Conservation (phyloP, 2,797 vertebrate species). For the Amazona ochrocephala region DNA sequence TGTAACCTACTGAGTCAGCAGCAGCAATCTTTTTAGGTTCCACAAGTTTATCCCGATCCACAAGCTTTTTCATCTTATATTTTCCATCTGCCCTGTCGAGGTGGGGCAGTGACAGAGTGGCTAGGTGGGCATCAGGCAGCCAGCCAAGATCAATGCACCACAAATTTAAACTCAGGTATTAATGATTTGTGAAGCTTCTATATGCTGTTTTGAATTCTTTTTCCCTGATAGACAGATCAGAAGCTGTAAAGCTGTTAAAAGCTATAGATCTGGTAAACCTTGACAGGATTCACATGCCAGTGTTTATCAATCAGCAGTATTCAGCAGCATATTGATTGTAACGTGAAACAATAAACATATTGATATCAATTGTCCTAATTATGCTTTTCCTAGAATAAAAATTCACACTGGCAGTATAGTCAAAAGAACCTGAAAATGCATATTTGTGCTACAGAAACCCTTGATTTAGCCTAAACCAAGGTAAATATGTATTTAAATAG, state of each 20-base stretch:
- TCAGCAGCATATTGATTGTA: not conserved
- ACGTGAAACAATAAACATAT: not conserved
- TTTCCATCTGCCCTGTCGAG: not conserved
- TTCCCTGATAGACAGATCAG: fast-evolving
- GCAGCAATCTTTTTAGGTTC: not conserved
- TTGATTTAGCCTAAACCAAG: not conserved
- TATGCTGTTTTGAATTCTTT: fast-evolving
- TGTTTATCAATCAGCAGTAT: not conserved
- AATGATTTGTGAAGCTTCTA: not conserved
- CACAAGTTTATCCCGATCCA: not conserved
- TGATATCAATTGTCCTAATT: not conserved
- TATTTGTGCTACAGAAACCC: not conserved
- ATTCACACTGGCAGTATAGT: not conserved
- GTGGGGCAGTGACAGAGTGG: not conserved
- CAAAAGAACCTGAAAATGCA: not conserved
- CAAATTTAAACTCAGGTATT: not conserved
- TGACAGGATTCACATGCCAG: not conserved
- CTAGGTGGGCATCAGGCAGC: not conserved
- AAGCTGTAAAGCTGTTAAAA: not conserved
- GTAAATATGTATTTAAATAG: not conserved
- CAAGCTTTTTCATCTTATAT: not conserved
- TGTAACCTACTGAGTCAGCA: not conserved
- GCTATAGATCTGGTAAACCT: not conserved
- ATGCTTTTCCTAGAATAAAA: not conserved
- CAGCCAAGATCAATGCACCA: not conserved